A percentile compares a stretch with the other conserved stretches of the same genome.
Conservation (phyloP, 2,797 vertebrate genomes). For the Carduelis carduelis region DNA sequence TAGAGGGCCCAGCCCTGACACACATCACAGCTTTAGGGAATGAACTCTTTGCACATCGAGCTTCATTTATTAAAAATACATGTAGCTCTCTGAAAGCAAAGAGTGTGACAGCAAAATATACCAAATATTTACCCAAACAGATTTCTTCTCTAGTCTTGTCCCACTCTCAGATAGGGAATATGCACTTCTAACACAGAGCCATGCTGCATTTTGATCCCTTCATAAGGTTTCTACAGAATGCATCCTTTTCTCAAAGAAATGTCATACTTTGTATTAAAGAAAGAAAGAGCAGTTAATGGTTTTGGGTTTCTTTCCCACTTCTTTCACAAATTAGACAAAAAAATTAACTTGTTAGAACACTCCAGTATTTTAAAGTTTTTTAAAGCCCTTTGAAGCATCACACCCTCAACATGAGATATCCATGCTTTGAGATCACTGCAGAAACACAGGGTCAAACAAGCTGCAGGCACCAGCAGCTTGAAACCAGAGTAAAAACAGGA, state of each 20-base stretch:
- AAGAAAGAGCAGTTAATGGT: neutral
- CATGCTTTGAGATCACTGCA: accelerated
- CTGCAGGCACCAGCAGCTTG: neutral
- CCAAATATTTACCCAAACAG: neutral
- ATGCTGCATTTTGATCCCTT: neutral
- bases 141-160: neutral
- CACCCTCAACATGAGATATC: no score
- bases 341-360: neutral
- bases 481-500: neutral
- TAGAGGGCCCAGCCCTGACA: neutral
- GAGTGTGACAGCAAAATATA: neutral
- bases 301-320: neutral
- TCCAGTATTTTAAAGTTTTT: neutral
- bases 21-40: neutral
- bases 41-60: neutral
- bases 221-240: neutral
- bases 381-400: neutral
- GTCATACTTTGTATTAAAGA: neutral
- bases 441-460: neutral
- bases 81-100: neutral
- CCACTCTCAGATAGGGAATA: neutral
- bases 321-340: neutral
- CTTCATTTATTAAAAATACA: neutral
- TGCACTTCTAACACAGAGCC: neutral
- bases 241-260: neutral